Percentiles rank a stretch among this genome's conserved stretches.
Conservation (phyloP, 2,113 vertebrate species). For the Lophochroa leadbeateri region DNA sequence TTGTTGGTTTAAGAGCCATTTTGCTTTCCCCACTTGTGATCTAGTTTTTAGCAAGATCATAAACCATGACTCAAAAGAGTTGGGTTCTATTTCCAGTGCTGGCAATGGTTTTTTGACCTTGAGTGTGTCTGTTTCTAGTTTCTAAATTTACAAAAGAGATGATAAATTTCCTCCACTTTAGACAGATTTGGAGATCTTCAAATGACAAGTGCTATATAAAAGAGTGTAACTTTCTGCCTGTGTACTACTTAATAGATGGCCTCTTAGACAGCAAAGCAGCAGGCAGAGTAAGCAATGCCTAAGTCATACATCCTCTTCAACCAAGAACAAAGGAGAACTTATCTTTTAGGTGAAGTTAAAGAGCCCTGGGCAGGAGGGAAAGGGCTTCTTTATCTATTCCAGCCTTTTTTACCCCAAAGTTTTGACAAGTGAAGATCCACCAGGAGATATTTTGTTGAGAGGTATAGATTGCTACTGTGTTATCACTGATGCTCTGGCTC, state of each 20-base stretch:
- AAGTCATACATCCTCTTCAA: neutral
- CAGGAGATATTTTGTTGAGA: neutral
- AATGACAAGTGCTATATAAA: slow-evolving; percentile 20
- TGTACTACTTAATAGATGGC: neutral
- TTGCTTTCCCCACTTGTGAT: neutral
- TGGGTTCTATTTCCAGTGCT: slow-evolving; percentile 7
- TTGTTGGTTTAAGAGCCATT: neutral
- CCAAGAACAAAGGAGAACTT: neutral
- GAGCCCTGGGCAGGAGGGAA: neutral
- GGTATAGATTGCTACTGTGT: neutral
- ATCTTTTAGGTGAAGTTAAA: neutral
- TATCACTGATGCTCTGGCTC: neutral
- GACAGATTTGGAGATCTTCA: slow-evolving; percentile 40
- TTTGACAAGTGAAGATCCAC: neutral
- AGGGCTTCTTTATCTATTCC: neutral
- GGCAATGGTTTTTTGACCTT: slow-evolving; percentile 12
- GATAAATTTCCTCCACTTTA: slow-evolving; percentile 28
- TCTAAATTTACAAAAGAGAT: slow-evolving; percentile 34
- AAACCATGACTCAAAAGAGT: neutral
- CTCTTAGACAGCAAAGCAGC: slow-evolving; percentile 5
- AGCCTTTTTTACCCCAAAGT: neutral
- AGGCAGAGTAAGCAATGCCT: neutral
- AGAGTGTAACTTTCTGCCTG: neutral
- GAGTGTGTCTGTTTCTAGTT: neutral
- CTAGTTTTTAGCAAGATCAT: neutral